Conservation (phyloP, 2,888 invertebrate species). For the Endomychus coccineus region DNA sequence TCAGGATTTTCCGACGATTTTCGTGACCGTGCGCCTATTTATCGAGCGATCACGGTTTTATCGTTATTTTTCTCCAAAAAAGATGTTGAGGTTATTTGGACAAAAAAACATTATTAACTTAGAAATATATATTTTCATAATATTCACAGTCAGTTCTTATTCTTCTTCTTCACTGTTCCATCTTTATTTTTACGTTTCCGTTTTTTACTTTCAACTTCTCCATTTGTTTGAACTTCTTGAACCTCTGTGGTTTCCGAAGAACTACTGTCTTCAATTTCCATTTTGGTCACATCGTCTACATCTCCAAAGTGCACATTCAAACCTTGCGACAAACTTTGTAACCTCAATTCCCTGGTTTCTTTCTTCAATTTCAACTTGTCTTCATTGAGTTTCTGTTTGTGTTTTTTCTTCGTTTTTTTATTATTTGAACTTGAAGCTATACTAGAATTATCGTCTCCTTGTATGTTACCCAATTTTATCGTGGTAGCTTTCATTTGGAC, state of each 20-base stretch:
- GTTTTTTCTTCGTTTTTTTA: slow-evolving; percentile 13
- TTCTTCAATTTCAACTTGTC: slow-evolving; percentile 45
- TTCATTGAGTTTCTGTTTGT: slow-evolving; percentile 29
- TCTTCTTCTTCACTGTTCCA: too few relatives aligned
- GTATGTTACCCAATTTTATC: slow-evolving; percentile 28
- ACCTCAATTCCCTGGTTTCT: slow-evolving; percentile 42
- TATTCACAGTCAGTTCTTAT: too few relatives aligned
- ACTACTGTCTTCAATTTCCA: slow-evolving; percentile 11
- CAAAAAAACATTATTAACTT: too few relatives aligned
- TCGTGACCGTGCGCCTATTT: too few relatives aligned
- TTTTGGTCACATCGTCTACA: slow-evolving; percentile 21
- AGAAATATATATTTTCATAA: too few relatives aligned
- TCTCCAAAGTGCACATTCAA: slow-evolving; percentile 30
- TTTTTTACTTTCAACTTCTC: too few relatives aligned
- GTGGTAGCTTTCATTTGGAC: slow-evolving; percentile 30
- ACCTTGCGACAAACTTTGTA: slow-evolving; percentile 45
- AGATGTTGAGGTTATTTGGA: too few relatives aligned
- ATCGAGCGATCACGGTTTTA: too few relatives aligned
- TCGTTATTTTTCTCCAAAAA: too few relatives aligned
- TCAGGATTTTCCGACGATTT: too few relatives aligned
- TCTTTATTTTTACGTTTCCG: too few relatives aligned
- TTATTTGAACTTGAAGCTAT: slow-evolving; percentile 19
- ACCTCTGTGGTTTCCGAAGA: too few relatives aligned
- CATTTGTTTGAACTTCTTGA: slow-evolving; percentile 4
- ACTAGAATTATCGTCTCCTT: slow-evolving; percentile 23